These are phyloP conservation scores for Emmelina monodactyla DNA, from an alignment of 2,888 invertebrate genomes.

Conservation along the genomic window DNA sequence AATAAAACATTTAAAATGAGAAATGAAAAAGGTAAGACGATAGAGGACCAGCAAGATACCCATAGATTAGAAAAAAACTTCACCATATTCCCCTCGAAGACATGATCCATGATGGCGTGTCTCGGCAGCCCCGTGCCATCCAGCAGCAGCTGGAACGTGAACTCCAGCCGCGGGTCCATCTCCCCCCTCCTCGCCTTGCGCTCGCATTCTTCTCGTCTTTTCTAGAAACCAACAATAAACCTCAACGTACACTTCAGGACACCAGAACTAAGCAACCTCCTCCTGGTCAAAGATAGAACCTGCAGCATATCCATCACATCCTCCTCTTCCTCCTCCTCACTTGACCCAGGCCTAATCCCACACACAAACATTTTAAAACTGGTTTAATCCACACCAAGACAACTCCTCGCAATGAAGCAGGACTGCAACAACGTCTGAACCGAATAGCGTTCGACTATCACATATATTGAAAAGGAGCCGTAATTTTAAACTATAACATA, in stretches of 20 bases:
- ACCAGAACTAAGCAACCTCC: not conserved
- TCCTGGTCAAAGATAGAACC: slow-evolving; percentile 23
- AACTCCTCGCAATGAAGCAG: too few species aligned
- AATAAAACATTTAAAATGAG: too few species aligned
- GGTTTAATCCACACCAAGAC: not conserved
- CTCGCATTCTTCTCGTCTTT: slow-evolving; percentile 90
- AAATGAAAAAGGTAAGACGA: too few species aligned
- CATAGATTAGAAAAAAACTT: too few species aligned
- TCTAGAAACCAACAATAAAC: slow-evolving; percentile 35
- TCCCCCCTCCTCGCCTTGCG: slow-evolving; percentile 88
- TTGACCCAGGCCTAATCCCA: slow-evolving; percentile 61
- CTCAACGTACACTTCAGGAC: slow-evolving; percentile 17
- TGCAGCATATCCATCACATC: slow-evolving; percentile 60
- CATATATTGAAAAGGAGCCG: too few species aligned
- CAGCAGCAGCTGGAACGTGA: slow-evolving; percentile 86
- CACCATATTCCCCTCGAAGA: slow-evolving; percentile 90
- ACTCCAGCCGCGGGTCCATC: slow-evolving; percentile 91
- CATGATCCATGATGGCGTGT: slow-evolving; percentile 89
- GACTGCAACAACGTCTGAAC: too few species aligned
- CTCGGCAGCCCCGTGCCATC: slow-evolving; percentile 83
- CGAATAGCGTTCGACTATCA: too few species aligned
- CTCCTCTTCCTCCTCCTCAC: slow-evolving; percentile 68
- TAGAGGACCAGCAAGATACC: too few species aligned
- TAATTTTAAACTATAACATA: too few species aligned
- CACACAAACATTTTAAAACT: slow-evolving; percentile 61